Evolutionary conservation across 2,113 vertebrate species (phyloP), one percentile per base, ranked within the genome.

Genomic region (Myrmecophaga tridactyla): DNA sequence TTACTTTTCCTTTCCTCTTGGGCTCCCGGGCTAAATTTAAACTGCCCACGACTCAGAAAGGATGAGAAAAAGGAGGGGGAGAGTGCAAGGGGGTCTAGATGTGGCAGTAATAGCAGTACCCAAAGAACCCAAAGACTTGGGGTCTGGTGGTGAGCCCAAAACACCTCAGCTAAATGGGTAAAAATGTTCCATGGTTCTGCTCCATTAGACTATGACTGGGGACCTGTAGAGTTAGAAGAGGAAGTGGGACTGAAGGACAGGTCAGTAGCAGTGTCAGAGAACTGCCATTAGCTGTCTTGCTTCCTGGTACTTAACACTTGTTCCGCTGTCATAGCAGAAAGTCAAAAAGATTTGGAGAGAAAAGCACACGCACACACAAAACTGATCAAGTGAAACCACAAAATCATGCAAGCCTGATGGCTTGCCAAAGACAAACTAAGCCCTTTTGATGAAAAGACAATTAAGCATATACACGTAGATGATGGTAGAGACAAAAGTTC

Each of bases 21-120:
- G 78, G 51, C 77, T 72, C 78, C 75, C 51, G 56, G 41, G 80
- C 83, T 91, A 89, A 88, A 88, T 75, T 46, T 90, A 88, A 94
- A 87, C 63, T 39, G 51, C 82, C 78, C 78, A 53, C 56, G 75
- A 86, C 60, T 84, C 67, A 56, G 23, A 86, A 36, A n/a, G 6
- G 27, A 84, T 41, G 65, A n/a, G 86, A 83, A 27, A 65, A 91
- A 83, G 46, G 34, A 36, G 25, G 25, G 5, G 15, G 63, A 39
- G 36, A 29, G 46, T n/a, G 15, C 20, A 31, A 7, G 25, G 70
- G 65, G 31, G n/a, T 78, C 53, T 83, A 60, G 39, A 41, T 39
- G n/a, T 46, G 46, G 58, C 27, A 43, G 62, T 65, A 70, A 77
- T 14, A 92, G 63, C 56, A 25, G 1, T 6, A 3, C 60, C 43